These are phyloP conservation scores for Thinocorus orbignyianus DNA, from an alignment of 2,113 vertebrate genomes.

Conservation along the genomic window DNA sequence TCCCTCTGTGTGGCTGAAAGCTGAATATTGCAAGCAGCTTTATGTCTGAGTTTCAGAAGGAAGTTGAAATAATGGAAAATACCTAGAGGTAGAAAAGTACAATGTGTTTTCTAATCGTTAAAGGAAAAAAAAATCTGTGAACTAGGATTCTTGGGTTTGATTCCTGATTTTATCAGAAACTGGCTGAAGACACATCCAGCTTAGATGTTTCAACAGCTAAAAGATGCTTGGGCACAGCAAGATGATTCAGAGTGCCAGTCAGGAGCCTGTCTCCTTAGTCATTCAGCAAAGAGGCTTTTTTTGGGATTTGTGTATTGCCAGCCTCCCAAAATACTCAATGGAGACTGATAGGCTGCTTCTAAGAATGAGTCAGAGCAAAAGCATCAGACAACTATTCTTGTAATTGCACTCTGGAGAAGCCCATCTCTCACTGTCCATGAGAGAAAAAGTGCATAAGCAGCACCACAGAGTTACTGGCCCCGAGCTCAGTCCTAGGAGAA, in stretches of 20 bases:
- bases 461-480: background rate
- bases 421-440: background rate
- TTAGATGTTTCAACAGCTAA: background rate
- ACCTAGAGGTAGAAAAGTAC: conserved; percentile 10
- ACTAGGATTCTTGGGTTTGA: background rate
- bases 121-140: background rate
- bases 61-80: conserved; percentile 15
- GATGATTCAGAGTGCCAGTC: background rate
- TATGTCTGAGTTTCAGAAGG: background rate
- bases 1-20: background rate
- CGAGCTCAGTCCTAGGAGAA: background rate
- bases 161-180: background rate
- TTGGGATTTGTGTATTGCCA: background rate
- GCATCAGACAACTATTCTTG: background rate
- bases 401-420: background rate
- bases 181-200: background rate
- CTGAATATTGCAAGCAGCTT: background rate
- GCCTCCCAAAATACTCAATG: background rate
- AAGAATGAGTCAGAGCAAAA: conserved; percentile 18
- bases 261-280: background rate
- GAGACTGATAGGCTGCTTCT: background rate
- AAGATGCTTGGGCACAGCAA: background rate
- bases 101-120: background rate
- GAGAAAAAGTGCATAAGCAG: background rate
- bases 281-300: background rate